Evolutionary conservation across 2,113 vertebrate species (phyloP), one percentile per base, ranked within the genome.

Genomic region (Leiothrix lutea): DNA sequence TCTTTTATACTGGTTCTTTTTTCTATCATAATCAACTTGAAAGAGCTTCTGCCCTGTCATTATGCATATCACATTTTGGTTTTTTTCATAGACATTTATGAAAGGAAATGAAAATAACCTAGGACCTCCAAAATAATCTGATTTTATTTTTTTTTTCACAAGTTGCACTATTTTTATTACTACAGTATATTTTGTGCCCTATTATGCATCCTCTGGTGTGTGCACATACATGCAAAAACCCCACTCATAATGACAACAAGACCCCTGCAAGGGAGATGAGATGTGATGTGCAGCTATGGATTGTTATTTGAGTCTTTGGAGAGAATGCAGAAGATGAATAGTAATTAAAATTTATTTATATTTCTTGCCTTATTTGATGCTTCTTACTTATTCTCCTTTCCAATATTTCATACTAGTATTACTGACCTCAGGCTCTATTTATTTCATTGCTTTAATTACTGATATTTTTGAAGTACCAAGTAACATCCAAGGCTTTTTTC

Each of bases 181-280:
- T 24, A 40, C 40, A 53, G 4, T 83, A 62, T 16, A 31, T 84
- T 88, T 22, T 45, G 6, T 48, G 6, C 38, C 54, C 11, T 53
- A 54, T 94, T 62, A 69, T 28, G 61, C n/a, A 84, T 88, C n/a
- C n/a, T 50, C 15, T 94, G 17, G 5, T 17, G 2, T 40, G 23
- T 20, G 14, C 22, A 28, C 5, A 23, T 14, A 36, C 8, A 19
- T 36, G 26, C 2, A 18, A 53, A 82, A 7, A 0, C 2, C 8
- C 7, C 22, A 58, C 12, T 62, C 11, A n/a, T 24, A 73, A 61
- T 2, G 14, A 19, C 17, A 82, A 62, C 3, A 72, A 53, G 23
- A 69, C 19, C 6, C n/a, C 35, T 65, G 28, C 5, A 66, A 79
- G 24, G 35, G 24, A 86, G 57, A 36, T 16, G 12, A 74, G 25